Base-by-base conservation (phyloP, 2,888 invertebrate species). In the Netelia virgata region DNA sequence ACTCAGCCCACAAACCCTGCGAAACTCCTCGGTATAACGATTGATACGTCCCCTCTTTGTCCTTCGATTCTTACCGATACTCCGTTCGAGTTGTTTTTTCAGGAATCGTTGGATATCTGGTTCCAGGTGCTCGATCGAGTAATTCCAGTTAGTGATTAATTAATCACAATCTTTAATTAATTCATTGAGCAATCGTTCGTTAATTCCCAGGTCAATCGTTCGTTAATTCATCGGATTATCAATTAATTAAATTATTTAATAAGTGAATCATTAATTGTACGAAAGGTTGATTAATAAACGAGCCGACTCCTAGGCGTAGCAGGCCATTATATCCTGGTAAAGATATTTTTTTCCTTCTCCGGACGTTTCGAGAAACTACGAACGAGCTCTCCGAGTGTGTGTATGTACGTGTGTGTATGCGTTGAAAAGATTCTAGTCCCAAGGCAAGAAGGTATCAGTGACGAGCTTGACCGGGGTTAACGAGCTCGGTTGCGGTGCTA, bases 401-500 rank as follows among this genome's bases (percentile, higher is more conserved):
- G 41, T 16, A 11, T 64, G 9, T 41, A 18, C 20, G 18, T 55
- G 1, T 63, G 47, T 74, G 50, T 20, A 50, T 36, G 50, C 20
- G 63, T 16, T 66, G 28, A 63, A 47, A 53, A 43, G 20, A 50
- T 50, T 59, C 47, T 77, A 53, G 47, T 64, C 53, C 20, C 64
- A 79, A 73, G 64, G 11, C 41, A 79, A 57, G 18, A 59, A 50
- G 16, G 68, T 78, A 84, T 84, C 84, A 69, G 69, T 79, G 84
- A 78, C 78, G 79, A 64, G 74, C 70, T 72, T 82, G 78, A 59
- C 74, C 82, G 78, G 77, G 84, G 84, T 84, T 84, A 84, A 82
- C 78, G 82, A 84, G 84, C 84, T 82, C 69, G 28, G 18, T 74
- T 55, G 81, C 70, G 77, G 63, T 74, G 57, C 82, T 55, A 78